Base-by-base conservation (phyloP, 2,888 invertebrate species). In the Papilio gigon region DNA sequence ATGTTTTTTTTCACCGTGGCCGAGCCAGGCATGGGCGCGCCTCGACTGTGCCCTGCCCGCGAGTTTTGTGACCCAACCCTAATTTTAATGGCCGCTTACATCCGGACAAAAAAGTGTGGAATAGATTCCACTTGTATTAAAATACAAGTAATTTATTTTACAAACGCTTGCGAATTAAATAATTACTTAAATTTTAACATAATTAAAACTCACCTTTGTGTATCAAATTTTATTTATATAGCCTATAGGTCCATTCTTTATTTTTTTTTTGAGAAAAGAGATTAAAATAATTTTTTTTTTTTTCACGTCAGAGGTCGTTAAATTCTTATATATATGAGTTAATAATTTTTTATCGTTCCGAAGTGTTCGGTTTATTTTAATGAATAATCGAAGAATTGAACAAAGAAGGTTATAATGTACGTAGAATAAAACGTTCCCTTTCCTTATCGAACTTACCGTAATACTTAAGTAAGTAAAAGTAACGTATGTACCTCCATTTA, bases 51-150 rank as follows among this genome's bases (percentile, higher is more conserved):
- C 92, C 90, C 90, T 89, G 89, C 87, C 82, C 85, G 79, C 82
- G 82, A 75, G 84, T 79, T 83, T 83, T 81, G 85, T 86, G 84
- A 90, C 91, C 91, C 92, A 91, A 88, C 92, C 92, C 92, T 91
- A 92, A 92, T 90, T 92, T 91, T 92, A 92, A 92, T 92, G 92
- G 92, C 92, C 88, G 91, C 91, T 88, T 76, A 90, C 86, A 89
- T 91, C 90, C 90, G 89, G 89, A 78, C 86, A 83, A 78, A 79
- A 77, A 80, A 87, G 82, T 85, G 81, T 89, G 86, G 89, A 87
- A 81, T 79, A 77, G 74, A 77, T 77, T 75, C 77, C 77, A 60
- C 66, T 66, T 35, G 20, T 50, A 4, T 58, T 58, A 62, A 69
- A 58, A 59, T 62, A 65, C 44, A 59, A 60, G 56, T 30, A 62